These are phyloP conservation scores for Corvus cornix DNA, from an alignment of 2,113 vertebrate genomes.

Conservation along the genomic window DNA sequence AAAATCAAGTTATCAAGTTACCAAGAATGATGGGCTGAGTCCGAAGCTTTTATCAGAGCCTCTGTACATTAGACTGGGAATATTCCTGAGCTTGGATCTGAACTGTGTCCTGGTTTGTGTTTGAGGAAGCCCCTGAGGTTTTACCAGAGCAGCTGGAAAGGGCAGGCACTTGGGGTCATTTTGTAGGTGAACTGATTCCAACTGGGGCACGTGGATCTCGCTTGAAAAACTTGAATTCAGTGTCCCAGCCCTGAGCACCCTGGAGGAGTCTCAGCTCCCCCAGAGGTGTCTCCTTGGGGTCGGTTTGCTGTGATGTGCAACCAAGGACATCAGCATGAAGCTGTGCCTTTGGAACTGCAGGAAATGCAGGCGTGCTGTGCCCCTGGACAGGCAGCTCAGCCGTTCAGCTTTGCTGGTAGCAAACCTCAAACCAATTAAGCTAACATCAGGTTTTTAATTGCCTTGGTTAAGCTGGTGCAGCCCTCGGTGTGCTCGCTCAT, in stretches of 20 bases:
- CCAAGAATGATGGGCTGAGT: not conserved
- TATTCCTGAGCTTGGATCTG: not conserved
- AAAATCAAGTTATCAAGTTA: not conserved
- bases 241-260: not conserved
- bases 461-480: constrained; percentile 6
- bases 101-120: not conserved
- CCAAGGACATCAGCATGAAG: not conserved
- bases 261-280: not conserved
- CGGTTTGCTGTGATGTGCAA: not conserved
- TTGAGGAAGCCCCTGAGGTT: not conserved
- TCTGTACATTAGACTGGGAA: not conserved
- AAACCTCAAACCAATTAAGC: constrained; percentile 17
- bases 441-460: constrained; percentile 55
- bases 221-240: not conserved
- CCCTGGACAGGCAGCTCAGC: not conserved
- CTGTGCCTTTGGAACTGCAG: not conserved
- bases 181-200: not conserved
- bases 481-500: not conserved
- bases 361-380: not conserved
- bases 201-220: fast-evolving
- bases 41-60: not conserved
- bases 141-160: not conserved
- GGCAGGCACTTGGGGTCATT: too few relatives aligned
- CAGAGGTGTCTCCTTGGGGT: not conserved
- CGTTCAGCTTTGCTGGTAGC: not conserved